Percentiles rank a stretch among this genome's conserved stretches.
Conservation (phyloP, 2,888 invertebrate genomes). For the Epistrophella euchroma region DNA sequence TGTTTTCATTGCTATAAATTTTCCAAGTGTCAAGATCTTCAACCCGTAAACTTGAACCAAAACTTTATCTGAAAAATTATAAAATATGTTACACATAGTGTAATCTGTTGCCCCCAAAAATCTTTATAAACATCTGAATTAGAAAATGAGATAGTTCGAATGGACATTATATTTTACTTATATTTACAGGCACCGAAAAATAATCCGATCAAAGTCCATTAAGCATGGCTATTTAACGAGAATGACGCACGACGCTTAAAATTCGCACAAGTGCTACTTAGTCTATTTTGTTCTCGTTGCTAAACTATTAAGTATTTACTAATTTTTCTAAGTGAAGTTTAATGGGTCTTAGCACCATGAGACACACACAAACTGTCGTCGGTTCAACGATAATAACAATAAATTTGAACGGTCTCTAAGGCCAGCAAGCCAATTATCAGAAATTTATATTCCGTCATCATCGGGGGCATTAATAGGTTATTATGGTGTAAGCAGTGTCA, state of each 20-base stretch:
- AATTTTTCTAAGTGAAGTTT: conserved; percentile 32
- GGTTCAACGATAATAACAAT: conserved; percentile 40
- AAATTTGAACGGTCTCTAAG: conserved; percentile 42
- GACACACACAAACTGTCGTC: background rate
- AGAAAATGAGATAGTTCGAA: too few species aligned
- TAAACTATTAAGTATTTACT: conserved; percentile 20
- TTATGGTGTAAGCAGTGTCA: conserved; percentile 75
- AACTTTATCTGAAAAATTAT: too few species aligned
- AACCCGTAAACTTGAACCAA: too few species aligned
- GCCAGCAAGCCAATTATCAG: conserved; percentile 63
- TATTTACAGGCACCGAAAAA: background rate
- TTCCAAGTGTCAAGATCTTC: too few species aligned
- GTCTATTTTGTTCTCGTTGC: background rate
- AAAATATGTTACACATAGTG: too few species aligned
- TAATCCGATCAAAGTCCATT: background rate
- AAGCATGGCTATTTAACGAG: background rate
- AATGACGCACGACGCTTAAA: too few species aligned
- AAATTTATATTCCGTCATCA: conserved; percentile 72
- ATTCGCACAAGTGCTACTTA: background rate
- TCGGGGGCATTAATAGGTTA: conserved; percentile 74
- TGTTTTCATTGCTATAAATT: too few species aligned
- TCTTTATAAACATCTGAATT: too few species aligned
- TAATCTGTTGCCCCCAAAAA: too few species aligned
- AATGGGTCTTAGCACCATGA: conserved; percentile 57
- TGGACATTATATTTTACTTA: too few species aligned